Evolutionary conservation across 2,888 invertebrate genomes (phyloP).

Genomic region (Nephrotoma guestfalica): DNA sequence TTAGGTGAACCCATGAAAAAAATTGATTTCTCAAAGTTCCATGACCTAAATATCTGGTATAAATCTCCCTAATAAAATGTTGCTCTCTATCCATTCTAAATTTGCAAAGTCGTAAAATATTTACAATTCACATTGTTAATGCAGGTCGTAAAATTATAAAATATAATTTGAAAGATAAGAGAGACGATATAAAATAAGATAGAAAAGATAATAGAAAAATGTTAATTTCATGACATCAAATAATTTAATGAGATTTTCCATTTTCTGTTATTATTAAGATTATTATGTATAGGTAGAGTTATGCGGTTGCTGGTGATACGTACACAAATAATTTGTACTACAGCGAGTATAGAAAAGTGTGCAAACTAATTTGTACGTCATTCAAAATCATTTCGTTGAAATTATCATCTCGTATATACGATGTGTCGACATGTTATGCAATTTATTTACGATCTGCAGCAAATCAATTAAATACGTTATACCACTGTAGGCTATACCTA

Average conservation of each 20-base stretch:
- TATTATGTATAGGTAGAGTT: background rate
- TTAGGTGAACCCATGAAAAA: too few relatives aligned
- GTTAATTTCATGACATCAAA: background rate
- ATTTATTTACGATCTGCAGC: background rate
- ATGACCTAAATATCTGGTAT: background rate
- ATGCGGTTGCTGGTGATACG: background rate
- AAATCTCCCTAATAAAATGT: background rate
- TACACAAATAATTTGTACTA: too few relatives aligned
- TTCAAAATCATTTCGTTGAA: too few relatives aligned
- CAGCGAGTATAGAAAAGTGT: too few relatives aligned
- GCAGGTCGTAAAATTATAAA: background rate
- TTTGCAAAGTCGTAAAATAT: background rate
- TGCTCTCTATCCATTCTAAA: background rate
- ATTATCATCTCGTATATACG: background rate
- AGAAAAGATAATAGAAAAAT: background rate
- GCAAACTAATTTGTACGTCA: too few relatives aligned
- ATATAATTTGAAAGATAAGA: background rate
- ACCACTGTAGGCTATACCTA: background rate
- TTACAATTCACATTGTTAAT: background rate
- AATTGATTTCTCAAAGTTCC: background rate
- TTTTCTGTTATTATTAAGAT: background rate
- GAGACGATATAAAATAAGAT: background rate
- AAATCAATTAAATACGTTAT: background rate
- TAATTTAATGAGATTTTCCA: background rate
- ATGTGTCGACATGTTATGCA: background rate